These are phyloP conservation scores for Acanthosoma haemorrhoidale DNA, from an alignment of 2,888 invertebrate genomes.

Conservation along the genomic window DNA sequence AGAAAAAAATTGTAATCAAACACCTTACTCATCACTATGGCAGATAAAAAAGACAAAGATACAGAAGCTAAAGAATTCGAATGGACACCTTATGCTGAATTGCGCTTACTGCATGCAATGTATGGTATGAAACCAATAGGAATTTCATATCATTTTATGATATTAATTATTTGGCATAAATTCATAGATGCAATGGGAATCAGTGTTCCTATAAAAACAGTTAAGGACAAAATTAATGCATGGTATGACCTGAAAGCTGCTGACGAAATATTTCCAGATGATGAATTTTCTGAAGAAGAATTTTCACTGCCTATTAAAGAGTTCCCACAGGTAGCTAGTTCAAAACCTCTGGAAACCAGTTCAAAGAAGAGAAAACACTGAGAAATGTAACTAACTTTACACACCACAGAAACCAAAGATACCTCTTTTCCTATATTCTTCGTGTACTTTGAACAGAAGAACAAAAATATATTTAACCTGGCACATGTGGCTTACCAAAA, in stretches of 20 bases:
- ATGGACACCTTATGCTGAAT: constrained; percentile 9
- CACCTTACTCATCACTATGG: not conserved
- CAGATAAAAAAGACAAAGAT: not conserved
- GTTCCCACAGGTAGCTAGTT: not conserved
- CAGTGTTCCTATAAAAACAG: not conserved
- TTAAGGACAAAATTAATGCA: not conserved
- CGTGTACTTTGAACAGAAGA: too few species aligned
- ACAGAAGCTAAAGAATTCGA: constrained; percentile 1
- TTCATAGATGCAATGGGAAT: not conserved
- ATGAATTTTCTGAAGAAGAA: not conserved
- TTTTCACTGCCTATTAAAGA: not conserved
- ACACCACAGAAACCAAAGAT: too few species aligned
- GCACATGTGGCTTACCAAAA: too few species aligned
- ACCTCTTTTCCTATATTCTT: too few species aligned
- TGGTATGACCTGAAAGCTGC: not conserved
- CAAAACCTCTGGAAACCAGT: not conserved
- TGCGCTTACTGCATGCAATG: not conserved
- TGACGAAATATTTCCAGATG: not conserved
- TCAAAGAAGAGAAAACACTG: not conserved
- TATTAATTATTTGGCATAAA: not conserved
- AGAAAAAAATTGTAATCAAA: not conserved
- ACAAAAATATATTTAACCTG: too few species aligned
- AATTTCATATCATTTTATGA: not conserved
- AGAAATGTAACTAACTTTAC: not conserved
- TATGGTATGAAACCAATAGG: constrained; percentile 4